Evolutionary conservation across 2,113 vertebrate species (phyloP).

Genomic region (Acinonyx jubatus): DNA sequence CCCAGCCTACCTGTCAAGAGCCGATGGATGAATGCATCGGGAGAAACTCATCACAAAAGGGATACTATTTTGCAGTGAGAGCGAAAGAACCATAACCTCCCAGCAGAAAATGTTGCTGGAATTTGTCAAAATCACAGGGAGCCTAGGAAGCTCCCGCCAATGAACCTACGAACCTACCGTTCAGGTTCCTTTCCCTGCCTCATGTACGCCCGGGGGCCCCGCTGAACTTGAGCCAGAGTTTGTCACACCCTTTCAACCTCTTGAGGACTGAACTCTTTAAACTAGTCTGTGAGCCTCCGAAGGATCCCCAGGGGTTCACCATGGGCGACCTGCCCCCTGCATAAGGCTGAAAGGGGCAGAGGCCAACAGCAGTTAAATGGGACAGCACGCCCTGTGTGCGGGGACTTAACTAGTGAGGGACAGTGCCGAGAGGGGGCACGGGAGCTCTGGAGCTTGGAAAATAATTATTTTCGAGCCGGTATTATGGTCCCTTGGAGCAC

Average conservation of each 20-base stretch:
- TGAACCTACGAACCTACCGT: accelerated
- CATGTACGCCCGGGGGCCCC: neutral
- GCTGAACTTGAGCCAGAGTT: neutral
- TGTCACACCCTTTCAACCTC: neutral
- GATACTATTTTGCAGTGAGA: too few relatives aligned
- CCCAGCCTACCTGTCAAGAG: neutral
- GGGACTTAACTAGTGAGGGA: neutral
- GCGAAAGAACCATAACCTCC: neutral
- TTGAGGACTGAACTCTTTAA: neutral
- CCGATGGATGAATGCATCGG: accelerated
- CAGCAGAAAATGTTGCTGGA: neutral
- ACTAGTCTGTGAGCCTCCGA: neutral
- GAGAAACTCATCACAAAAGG: too few relatives aligned
- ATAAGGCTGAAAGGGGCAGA: neutral
- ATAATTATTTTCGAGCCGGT: constrained; percentile 42
- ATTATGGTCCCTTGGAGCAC: constrained; percentile 56
- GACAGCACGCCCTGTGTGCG: neutral
- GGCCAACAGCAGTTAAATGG: neutral
- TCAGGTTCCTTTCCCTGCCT: neutral
- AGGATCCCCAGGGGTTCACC: neutral
- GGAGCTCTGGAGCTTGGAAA: constrained; percentile 12
- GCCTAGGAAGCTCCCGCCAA: accelerated
- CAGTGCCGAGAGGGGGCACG: neutral
- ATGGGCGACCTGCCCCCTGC: neutral
- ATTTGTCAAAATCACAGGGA: accelerated